phyloP scores from a whole-genome alignment of 2,888 invertebrate genomes.

The Tineola bisselliella region DNA sequence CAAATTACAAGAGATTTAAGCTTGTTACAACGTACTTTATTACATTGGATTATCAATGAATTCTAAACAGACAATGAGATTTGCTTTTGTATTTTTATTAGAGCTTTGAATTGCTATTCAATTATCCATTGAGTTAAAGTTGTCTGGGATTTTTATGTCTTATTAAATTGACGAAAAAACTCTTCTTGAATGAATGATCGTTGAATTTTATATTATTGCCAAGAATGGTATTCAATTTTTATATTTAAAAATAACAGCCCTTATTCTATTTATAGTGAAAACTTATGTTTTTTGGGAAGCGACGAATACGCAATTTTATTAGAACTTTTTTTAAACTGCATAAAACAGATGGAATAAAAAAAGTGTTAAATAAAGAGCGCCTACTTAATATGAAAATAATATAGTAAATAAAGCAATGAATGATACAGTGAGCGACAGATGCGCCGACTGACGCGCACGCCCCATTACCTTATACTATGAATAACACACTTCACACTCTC shows the following conservation, averaged over 20 bases:
- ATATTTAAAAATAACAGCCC: too few relatives aligned
- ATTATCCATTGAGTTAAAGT: too few relatives aligned
- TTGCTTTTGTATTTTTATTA: not conserved
- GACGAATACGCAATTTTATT: too few relatives aligned
- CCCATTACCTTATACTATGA: not conserved
- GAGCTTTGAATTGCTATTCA: not conserved
- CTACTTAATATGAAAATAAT: constrained; percentile 1
- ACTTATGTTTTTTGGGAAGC: too few relatives aligned
- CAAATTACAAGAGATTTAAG: constrained; percentile 6
- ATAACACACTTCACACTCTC: not conserved
- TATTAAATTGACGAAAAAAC: too few relatives aligned
- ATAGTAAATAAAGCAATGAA: not conserved
- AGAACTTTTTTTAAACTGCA: too few relatives aligned
- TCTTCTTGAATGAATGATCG: too few relatives aligned
- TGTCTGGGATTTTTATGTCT: too few relatives aligned
- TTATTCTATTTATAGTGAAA: too few relatives aligned
- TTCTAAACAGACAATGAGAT: not conserved
- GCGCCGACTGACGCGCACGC: constrained; percentile 42
- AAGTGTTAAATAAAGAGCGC: not conserved
- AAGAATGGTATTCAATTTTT: too few relatives aligned
- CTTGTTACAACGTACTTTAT: not conserved
- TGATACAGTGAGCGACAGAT: constrained; percentile 31
- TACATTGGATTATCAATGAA: not conserved
- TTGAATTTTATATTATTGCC: too few relatives aligned
- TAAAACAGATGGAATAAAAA: too few relatives aligned